Evolutionary conservation across 2,113 vertebrate genomes (phyloP), one percentile per base, ranked within the genome.

Genomic region (Dinomys branickii): DNA sequence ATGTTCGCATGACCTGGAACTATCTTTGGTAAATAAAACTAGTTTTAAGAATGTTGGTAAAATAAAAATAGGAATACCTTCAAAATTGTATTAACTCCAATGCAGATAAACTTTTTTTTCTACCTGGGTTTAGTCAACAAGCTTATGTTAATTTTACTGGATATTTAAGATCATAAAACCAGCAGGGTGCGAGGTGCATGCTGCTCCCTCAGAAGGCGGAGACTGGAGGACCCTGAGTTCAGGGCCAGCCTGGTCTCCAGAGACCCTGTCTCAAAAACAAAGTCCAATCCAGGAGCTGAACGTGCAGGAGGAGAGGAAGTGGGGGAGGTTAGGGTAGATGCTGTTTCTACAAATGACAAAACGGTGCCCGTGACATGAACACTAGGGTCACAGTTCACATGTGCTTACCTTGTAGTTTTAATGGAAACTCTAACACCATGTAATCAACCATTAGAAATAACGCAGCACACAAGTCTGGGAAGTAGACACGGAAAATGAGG

Each of bases 291-390:
- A 59, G 35, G 38, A 44, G 56, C 30, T 26, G 19, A 47, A 61
- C 1, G 38, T 7, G 38, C 67, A 20, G 28, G 24, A 38, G 12
- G 47, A 7, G 52, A 88, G 69, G 20, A 71, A 11, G n/a, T 10
- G 69, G 22, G n/a, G 69, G n/a, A n/a, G 69, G n/a, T 8, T 12
- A n/a, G 35, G n/a, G 38, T 2, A 14, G 54, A 20, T 0, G 7
- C 0, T 8, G 30, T 13, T 56, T 41, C 52, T 28, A 5, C 30
- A 75, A 33, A 59, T 7, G 30, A 13, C 16, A 17, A 2, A 22
- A 22, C 1, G 52, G n/a, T 28, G 54, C 19, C 5, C 30, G 0
- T 65, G 41, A 11, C 0, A 5, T 3, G 24, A 50, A 26, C 0
- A 3, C 3, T 11, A n/a, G 26, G 56, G 54, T 22, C 61, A 35